A percentile compares a stretch with the other conserved stretches of the same genome.
phyloP scores from a whole-genome alignment of 2,113 vertebrate species.

The Gasterosteus nipponicus region DNA sequence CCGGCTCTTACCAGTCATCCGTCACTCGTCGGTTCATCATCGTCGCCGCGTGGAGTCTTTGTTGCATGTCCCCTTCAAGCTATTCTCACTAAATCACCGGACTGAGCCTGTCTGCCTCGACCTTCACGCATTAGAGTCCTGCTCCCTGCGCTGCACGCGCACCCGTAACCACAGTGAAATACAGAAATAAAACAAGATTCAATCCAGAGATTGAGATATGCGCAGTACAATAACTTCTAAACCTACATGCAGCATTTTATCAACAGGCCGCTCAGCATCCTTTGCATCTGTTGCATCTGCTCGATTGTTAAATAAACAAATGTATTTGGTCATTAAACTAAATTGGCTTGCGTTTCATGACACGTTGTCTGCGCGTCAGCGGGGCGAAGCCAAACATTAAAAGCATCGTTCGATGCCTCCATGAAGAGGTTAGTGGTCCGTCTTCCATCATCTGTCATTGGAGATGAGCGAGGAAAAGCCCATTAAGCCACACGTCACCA shows the following conservation, averaged over 20 bases:
- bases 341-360: slow-evolving; percentile 19
- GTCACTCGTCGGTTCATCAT: not conserved
- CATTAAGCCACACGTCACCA: slow-evolving; percentile 63
- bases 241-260: not conserved
- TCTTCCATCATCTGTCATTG: slow-evolving; percentile 63
- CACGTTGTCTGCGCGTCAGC: slow-evolving; percentile 21
- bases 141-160: not conserved
- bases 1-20: not conserved
- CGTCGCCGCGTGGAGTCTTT: not conserved
- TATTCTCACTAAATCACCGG: not conserved
- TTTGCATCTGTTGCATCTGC: not conserved
- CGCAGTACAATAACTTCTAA: not conserved
- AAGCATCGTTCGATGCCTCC: slow-evolving; percentile 36
- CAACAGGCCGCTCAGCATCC: not conserved
- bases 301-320: not conserved
- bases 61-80: not conserved
- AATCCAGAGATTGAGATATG: not conserved
- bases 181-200: not conserved
- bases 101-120: not conserved
- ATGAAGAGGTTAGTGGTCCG: slow-evolving; percentile 50
- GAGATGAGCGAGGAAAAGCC: slow-evolving; percentile 45
- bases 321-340: not conserved
- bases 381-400: slow-evolving; percentile 15
- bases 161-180: not conserved
- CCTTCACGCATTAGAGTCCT: not conserved